Evolutionary conservation across 2,888 invertebrate genomes (phyloP), one percentile per base, ranked within the genome.

Genomic region (Melipona bicolor): DNA sequence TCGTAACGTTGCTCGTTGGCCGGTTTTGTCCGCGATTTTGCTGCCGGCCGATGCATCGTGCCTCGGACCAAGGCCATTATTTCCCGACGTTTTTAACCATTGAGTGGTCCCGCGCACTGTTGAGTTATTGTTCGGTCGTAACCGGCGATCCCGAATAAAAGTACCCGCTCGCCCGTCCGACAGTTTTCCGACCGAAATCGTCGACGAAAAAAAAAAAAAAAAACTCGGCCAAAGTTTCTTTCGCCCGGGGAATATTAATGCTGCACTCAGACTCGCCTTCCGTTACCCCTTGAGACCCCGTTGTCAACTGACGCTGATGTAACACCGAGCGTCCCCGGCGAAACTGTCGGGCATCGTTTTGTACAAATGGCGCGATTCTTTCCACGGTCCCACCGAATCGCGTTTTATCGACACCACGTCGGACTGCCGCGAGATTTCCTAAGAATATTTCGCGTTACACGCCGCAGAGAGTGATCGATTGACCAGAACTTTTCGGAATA

Each of bases 21-120:
- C 86, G 50, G 9, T 71, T 62, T 64, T 59, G 24, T 69, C 50
- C 76, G 62, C 70, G n/a, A 67, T 64, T 77, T 81, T 32, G 13
- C n/a, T 27, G 13, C 27, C n/a, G 59, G 54, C 11, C 43, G 43
- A 43, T 43, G 43, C 43, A 43, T 43, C 43, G 43, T 50, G 9
- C 64, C 64, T 27, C 59, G 76, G 56, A 62, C 59, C 43, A 32
- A 49, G 70, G 77, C 78, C 77, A 77, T 89, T 88, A 89, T 81
- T 87, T 82, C 65, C 75, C 78, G 49, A 68, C 76, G 76, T 89
- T 89, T 88, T 87, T 85, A 83, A 81, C 70, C 68, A 61, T 64
- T 71, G 79, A 81, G 62, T 54, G 68, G 62, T 36, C 62, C 68
- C 49, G 49, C 68, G 27, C 27, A 52, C 52, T 65, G 27, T 27